These are phyloP conservation scores for Leptodirus hochenwartii DNA, from an alignment of 2,888 invertebrate species.

Conservation along the genomic window DNA sequence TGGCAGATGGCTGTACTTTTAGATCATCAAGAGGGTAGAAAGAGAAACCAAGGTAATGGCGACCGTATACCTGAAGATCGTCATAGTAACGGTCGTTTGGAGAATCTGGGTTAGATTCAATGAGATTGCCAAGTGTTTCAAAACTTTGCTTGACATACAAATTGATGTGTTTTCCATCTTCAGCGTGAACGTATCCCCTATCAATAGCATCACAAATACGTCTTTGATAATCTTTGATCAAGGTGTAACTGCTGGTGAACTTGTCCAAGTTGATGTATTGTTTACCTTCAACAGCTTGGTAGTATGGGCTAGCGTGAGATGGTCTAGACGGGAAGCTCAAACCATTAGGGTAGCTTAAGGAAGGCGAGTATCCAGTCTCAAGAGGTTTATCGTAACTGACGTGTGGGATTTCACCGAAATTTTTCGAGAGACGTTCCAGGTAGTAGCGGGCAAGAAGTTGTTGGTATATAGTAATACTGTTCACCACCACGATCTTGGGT, in stretches of 20 bases:
- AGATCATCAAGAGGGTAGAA: slow-evolving; percentile 25
- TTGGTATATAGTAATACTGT: slow-evolving; percentile 43
- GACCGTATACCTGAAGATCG: slow-evolving; percentile 34
- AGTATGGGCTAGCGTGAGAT: slow-evolving; percentile 24
- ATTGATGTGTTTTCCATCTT: slow-evolving; percentile 12
- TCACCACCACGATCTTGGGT: slow-evolving; percentile 32
- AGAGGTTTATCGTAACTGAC: slow-evolving; percentile 33
- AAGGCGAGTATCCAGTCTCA: slow-evolving; percentile 37
- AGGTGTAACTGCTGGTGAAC: slow-evolving; percentile 25
- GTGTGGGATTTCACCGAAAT: slow-evolving; percentile 38
- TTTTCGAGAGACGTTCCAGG: slow-evolving; percentile 46
- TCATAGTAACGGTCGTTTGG: slow-evolving; percentile 32
- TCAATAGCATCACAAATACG: slow-evolving; percentile 44
- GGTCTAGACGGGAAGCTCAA: slow-evolving; percentile 38
- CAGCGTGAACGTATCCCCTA: slow-evolving; percentile 29
- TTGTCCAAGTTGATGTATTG: slow-evolving; percentile 20
- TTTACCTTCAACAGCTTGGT: slow-evolving; percentile 13
- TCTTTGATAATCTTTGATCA: slow-evolving; percentile 32
- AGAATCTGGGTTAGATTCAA: slow-evolving; percentile 32
- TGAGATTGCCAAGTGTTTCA: slow-evolving; percentile 34
- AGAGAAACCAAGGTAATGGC: slow-evolving; percentile 24
- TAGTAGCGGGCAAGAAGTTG: slow-evolving; percentile 50
- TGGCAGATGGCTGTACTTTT: slow-evolving; percentile 36
- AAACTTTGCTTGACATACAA: slow-evolving; percentile 29
- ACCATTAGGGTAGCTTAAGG: slow-evolving; percentile 40